Evolutionary conservation across 2,888 invertebrate species (phyloP), one percentile per base, ranked within the genome.

Genomic region (Pseudanteris insignis): DNA sequence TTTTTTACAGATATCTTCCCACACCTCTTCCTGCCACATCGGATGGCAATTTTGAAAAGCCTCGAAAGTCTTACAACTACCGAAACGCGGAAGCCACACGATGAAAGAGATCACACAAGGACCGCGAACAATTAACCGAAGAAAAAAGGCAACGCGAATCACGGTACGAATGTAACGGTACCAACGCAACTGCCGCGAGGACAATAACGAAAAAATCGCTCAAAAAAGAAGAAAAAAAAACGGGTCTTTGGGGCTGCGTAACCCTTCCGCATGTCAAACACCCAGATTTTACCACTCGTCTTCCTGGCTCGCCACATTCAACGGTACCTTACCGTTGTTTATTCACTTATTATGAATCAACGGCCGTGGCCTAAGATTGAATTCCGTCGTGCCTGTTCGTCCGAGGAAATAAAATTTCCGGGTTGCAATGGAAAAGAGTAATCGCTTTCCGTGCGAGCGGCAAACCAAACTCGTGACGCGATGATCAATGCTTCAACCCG

Each of bases 71-170:
- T 44, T 54, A 46, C 58, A 53, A 50, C 24, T 62, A 58, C 64
- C 65, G 58, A 70, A 70, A 72, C 64, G 67, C 73, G 73, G 73
- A 73, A 73, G 73, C 65, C 55, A 65, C 46, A 64, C 51, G 67
- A 63, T 61, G 59, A 58, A 64, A 53, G 46, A 55, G 54, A 63
- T 57, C 55, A 34, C 25, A 62, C 38, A 62, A 41, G 53, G 54
- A 67, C 64, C 65, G 58, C 21, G 38, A 68, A 69, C 68, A 73
- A 70, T 73, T 73, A 71, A 64, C 57, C 53, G 64, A 70, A 54
- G 34, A 54, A 50, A 61, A 50, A 62, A 33, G 55, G 34, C 58
- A n/a, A 63, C 55, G 54, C 33, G 14, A 63, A 44, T 43, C 50
- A 30, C 29, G 25, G 47, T 34, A 47, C 37, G 14, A 32, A 32